A percentile compares a stretch with the other conserved stretches of the same genome.
phyloP scores from a whole-genome alignment of 2,888 invertebrate genomes.

The Tricholauxania praeusta region DNA sequence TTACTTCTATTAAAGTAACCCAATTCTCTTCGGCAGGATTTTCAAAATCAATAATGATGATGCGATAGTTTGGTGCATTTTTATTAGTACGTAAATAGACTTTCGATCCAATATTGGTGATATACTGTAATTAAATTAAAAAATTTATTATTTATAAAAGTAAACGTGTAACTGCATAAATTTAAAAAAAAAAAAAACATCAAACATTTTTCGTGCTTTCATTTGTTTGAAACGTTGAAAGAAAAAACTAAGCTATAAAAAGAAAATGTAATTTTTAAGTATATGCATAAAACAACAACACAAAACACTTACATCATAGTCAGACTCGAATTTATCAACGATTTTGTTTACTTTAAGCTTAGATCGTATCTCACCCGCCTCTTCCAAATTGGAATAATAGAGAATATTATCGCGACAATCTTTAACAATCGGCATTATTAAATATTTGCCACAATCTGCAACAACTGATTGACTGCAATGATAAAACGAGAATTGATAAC shows the following conservation, averaged over 20 bases:
- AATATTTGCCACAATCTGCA: slow-evolving; percentile 91
- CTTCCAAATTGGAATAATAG: slow-evolving; percentile 83
- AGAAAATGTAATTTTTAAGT: too few species aligned
- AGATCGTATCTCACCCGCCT: slow-evolving; percentile 74
- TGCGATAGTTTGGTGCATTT: slow-evolving; percentile 90
- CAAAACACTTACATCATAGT: slow-evolving; percentile 81
- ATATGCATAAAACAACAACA: too few species aligned
- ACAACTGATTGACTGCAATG: slow-evolving; percentile 82
- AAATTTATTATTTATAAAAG: neutral
- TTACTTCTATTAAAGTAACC: slow-evolving; percentile 80
- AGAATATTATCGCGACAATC: slow-evolving; percentile 94
- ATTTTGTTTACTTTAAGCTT: slow-evolving; percentile 81
- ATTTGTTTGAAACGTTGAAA: too few species aligned
- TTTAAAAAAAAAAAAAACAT: too few species aligned
- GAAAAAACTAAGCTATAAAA: too few species aligned
- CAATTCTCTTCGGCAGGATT: slow-evolving; percentile 82
- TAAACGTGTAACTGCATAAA: too few species aligned
- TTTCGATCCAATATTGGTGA: slow-evolving; percentile 87
- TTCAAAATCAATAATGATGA: slow-evolving; percentile 85
- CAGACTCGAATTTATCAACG: slow-evolving; percentile 90
- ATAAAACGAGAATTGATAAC: neutral
- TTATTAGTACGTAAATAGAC: slow-evolving; percentile 93
- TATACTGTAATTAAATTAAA: slow-evolving; percentile 75
- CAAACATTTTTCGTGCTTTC: too few species aligned
- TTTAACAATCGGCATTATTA: slow-evolving; percentile 85